Evolutionary conservation across 2,113 vertebrate species (phyloP).

Genomic region (Melanerpes formicivorus): DNA sequence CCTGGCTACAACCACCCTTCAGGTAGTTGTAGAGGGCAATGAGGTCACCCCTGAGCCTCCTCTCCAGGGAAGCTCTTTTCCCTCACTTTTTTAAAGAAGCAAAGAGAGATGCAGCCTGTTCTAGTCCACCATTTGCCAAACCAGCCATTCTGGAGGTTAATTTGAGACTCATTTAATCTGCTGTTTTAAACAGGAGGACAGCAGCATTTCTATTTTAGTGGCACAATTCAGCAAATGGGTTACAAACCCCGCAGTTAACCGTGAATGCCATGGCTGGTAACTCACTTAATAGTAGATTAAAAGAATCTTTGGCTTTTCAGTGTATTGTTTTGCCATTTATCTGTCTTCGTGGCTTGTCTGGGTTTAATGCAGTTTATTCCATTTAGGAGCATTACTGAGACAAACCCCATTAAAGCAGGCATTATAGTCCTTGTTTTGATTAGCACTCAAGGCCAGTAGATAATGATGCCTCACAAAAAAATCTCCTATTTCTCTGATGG

Average conservation of each 20-base stretch:
- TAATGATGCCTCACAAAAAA: conserved; percentile 18
- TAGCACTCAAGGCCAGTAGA: conserved; percentile 45
- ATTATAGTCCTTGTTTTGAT: conserved; percentile 51
- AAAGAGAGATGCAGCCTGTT: background rate
- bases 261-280: background rate
- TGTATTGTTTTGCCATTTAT: conserved; percentile 47
- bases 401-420: conserved; percentile 50
- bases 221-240: conserved; percentile 4
- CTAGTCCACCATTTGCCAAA: background rate
- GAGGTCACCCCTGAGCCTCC: no score
- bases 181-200: conserved; percentile 16
- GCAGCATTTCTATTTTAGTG: background rate
- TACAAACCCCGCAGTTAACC: background rate
- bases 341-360: conserved; percentile 26
- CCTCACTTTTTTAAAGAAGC: background rate
- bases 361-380: conserved; percentile 43
- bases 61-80: background rate
- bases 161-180: background rate
- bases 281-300: conserved; percentile 42
- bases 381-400: conserved; percentile 50
- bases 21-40: no score
- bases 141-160: background rate
- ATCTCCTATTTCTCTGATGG: background rate
- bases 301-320: conserved; percentile 32
- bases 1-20: no score